phyloP scores from a whole-genome alignment of 2,888 invertebrate genomes.

The Leuctra nigra region DNA sequence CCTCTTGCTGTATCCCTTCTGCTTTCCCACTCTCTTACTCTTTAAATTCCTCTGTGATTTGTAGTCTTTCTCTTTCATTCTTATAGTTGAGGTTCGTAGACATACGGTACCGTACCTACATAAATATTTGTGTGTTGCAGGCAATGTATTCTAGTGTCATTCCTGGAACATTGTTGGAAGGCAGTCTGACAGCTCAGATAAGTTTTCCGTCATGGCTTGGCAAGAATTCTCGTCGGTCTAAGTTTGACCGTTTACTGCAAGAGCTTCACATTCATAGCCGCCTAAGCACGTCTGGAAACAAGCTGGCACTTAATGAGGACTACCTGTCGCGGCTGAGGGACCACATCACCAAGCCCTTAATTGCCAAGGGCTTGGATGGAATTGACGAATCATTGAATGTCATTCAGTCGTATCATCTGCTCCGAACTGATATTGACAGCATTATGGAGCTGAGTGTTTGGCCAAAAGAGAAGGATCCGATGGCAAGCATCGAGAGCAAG shows the following conservation, averaged over 20 bases:
- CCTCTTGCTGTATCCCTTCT: too few species aligned
- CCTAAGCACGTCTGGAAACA: constrained; percentile 71
- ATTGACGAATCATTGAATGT: constrained; percentile 62
- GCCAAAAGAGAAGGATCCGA: constrained; percentile 71
- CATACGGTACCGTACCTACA: too few species aligned
- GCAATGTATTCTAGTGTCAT: constrained; percentile 87
- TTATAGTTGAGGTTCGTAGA: too few species aligned
- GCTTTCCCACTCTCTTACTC: too few species aligned
- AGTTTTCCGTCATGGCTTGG: constrained; percentile 96
- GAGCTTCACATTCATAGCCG: constrained; percentile 84
- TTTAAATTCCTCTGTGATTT: too few species aligned
- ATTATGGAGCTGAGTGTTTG: constrained; percentile 79
- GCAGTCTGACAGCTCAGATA: constrained; percentile 69
- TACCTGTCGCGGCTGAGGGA: constrained; percentile 75
- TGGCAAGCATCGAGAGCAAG: constrained; percentile 68
- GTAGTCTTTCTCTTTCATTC: too few species aligned
- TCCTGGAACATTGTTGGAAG: constrained; percentile 80
- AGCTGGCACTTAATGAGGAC: constrained; percentile 77
- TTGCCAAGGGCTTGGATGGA: constrained; percentile 62
- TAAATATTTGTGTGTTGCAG: constrained; percentile 43
- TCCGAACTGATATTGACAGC: constrained; percentile 88
- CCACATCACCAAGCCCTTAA: constrained; percentile 68
- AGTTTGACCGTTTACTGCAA: constrained; percentile 73
- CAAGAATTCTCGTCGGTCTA: constrained; percentile 79
- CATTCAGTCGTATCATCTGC: constrained; percentile 76